Percentiles rank a stretch among this genome's conserved stretches.
Evolutionary conservation across 2,888 invertebrate species (phyloP).

Genomic region (Xanthostigma xanthostigma): DNA sequence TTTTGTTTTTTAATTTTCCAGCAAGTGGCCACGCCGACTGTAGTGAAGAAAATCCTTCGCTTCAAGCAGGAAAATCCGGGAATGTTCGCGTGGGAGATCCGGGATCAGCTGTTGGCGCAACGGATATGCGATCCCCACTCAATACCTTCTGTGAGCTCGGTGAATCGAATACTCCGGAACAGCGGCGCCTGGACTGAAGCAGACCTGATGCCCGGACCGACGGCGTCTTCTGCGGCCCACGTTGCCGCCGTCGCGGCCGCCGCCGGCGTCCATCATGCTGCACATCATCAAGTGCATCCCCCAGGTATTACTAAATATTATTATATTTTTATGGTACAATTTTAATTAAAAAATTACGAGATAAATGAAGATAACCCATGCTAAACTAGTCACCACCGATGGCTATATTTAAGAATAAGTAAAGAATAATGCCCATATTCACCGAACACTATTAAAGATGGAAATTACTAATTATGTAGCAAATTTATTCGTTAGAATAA

Average conservation of each 20-base stretch:
- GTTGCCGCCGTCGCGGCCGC: slow-evolving; percentile 21
- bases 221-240: slow-evolving; percentile 36
- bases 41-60: slow-evolving; percentile 86
- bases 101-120: slow-evolving; percentile 77
- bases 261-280: slow-evolving; percentile 17
- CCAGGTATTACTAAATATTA: not conserved
- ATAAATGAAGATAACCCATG: no score
- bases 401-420: no score
- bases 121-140: slow-evolving; percentile 82
- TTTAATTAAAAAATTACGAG: not conserved
- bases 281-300: not conserved
- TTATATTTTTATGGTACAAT: not conserved
- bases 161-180: slow-evolving; percentile 82
- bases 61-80: slow-evolving; percentile 91
- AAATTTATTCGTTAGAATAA: no score
- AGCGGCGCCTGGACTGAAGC: slow-evolving; percentile 66
- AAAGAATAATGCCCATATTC: no score
- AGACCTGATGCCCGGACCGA: slow-evolving; percentile 27
- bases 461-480: no score
- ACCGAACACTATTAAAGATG: no score
- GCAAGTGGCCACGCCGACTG: slow-evolving; percentile 94
- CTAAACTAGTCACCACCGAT: no score
- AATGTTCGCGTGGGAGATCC: slow-evolving; percentile 95
- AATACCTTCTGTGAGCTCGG: slow-evolving; percentile 87
- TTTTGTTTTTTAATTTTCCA: slow-evolving; percentile 29